Conservation (phyloP, 2,797 vertebrate species). For the Coccyzus lansbergi region DNA sequence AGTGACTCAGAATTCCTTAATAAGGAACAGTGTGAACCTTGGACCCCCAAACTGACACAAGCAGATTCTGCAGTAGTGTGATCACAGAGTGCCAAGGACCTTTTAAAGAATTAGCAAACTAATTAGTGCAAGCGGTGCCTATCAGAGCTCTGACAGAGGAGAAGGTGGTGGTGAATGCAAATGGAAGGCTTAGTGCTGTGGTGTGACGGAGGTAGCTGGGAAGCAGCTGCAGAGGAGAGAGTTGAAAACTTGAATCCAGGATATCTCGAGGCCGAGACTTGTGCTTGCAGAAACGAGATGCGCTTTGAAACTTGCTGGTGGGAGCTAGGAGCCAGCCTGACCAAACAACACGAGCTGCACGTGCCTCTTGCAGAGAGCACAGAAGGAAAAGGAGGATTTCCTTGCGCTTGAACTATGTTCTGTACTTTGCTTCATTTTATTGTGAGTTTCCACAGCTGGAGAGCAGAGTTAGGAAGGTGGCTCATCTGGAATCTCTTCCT, state of each 20-base stretch:
- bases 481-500: background rate
- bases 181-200: background rate
- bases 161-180: background rate
- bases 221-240: background rate
- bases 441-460: background rate
- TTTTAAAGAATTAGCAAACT: background rate
- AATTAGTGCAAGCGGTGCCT: background rate
- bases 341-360: rapidly evolving
- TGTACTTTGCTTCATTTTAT: background rate
- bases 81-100: background rate
- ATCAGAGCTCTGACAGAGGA: background rate
- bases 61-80: background rate
- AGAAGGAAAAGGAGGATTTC: background rate
- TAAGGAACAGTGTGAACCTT: background rate
- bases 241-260: background rate
- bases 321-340: background rate
- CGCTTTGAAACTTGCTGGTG: rapidly evolving
- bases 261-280: background rate
- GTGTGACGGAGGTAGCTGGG: background rate
- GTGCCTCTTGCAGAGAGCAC: rapidly evolving
- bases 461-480: background rate
- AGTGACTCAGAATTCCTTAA: background rate
- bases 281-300: background rate
- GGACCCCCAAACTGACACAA: background rate
- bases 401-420: background rate